Conservation (phyloP, 2,797 vertebrate genomes). For the Tokudaia muenninki region DNA sequence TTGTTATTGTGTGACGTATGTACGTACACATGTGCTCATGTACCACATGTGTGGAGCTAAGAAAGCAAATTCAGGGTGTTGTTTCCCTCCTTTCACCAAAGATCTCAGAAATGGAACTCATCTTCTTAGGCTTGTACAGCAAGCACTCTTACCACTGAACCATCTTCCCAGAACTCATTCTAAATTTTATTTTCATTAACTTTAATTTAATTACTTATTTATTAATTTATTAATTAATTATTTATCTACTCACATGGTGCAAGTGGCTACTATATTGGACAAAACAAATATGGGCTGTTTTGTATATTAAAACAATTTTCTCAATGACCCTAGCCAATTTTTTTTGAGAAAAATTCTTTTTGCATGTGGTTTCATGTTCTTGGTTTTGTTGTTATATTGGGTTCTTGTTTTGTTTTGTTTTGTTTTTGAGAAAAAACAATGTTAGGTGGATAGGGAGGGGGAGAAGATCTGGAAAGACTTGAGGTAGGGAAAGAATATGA, state of each 20-base stretch:
- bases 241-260: background rate
- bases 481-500: background rate
- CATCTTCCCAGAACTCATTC: background rate
- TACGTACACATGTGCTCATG: background rate
- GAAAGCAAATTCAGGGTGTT: background rate
- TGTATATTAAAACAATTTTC: slow-evolving; percentile 52
- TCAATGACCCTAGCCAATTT: background rate
- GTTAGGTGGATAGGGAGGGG: background rate
- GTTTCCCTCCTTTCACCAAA: background rate
- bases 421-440: background rate
- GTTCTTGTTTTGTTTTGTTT: background rate
- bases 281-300: background rate
- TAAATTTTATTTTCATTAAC: slow-evolving; percentile 8
- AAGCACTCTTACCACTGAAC: background rate
- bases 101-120: background rate
- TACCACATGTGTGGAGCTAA: background rate
- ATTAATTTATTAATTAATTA: background rate
- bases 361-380: background rate
- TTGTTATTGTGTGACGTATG: background rate
- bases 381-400: background rate
- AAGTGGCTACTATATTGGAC: background rate
- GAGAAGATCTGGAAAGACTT: background rate
- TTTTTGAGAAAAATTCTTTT: background rate
- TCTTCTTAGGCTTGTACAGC: background rate
- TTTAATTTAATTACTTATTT: background rate